These are phyloP conservation scores for Nemurella pictetii DNA, from an alignment of 2,888 invertebrate species.

Conservation along the genomic window DNA sequence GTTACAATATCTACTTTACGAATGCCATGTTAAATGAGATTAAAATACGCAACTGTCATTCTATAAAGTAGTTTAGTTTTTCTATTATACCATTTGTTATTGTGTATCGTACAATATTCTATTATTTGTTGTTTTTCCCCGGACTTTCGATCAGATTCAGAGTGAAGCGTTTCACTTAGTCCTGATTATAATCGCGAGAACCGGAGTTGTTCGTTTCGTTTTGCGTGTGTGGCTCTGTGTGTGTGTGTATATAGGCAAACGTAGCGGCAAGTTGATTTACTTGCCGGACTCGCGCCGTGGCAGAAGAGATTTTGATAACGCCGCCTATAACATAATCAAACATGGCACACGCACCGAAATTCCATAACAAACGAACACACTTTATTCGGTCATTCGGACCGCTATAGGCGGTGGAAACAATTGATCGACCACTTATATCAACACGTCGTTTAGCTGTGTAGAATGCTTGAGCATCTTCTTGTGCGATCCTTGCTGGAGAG, in stretches of 20 bases:
- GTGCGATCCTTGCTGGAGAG: neutral
- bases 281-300: neutral
- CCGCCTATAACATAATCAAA: neutral
- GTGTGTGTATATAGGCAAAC: too few species aligned
- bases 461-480: too few species aligned
- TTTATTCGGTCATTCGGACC: neutral
- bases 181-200: neutral
- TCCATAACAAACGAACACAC: neutral
- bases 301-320: neutral
- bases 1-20: neutral
- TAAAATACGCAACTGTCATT: neutral
- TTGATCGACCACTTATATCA: neutral
- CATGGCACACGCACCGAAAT: neutral
- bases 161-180: neutral
- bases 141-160: neutral
- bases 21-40: neutral
- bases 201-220: neutral
- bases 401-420: neutral
- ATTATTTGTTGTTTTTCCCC: neutral
- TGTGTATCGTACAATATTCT: neutral
- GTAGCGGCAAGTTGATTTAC: too few species aligned
- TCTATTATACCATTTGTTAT: neutral
- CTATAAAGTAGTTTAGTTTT: neutral
- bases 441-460: neutral
- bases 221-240: too few species aligned